Evolutionary conservation across 2,113 vertebrate species (phyloP).

Genomic region (Abramis brama): DNA sequence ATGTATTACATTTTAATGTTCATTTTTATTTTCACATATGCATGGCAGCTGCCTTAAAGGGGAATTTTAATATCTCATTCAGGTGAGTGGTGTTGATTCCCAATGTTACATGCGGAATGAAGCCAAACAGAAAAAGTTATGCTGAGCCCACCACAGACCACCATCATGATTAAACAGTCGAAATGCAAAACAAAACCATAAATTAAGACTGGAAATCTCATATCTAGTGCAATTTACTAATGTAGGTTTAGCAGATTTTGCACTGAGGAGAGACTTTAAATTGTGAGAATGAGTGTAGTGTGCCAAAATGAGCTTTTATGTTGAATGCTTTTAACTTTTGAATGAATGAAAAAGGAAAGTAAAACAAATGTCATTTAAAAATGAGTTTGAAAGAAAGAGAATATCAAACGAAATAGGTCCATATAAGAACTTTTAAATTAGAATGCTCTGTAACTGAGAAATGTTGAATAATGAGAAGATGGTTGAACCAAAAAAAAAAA

Average conservation of each 20-base stretch:
- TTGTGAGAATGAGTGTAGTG: neutral
- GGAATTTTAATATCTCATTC: neutral
- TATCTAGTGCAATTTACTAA: neutral
- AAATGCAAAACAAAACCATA: neutral
- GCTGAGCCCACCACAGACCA: neutral
- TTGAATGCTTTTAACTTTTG: neutral
- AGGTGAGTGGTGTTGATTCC: neutral
- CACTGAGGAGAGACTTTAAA: slow-evolving; percentile 10
- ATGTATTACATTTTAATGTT: slow-evolving; percentile 14
- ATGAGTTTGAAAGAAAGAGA: neutral
- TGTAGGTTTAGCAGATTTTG: slow-evolving; percentile 16
- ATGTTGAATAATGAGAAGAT: neutral
- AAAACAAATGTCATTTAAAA: slow-evolving; percentile 9
- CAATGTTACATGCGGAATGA: neutral
- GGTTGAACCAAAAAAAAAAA: neutral
- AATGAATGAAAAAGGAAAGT: neutral
- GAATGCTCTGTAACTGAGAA: neutral
- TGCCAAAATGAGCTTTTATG: slow-evolving; percentile 13
- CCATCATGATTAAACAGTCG: neutral
- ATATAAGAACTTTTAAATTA: neutral
- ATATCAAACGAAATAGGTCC: neutral
- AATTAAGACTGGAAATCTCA: neutral
- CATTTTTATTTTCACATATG: slow-evolving; percentile 21
- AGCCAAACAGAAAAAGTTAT: neutral
- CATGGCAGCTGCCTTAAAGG: neutral